Conservation (phyloP, 1,140 invertebrate species). For the Drosophila tani region DNA sequence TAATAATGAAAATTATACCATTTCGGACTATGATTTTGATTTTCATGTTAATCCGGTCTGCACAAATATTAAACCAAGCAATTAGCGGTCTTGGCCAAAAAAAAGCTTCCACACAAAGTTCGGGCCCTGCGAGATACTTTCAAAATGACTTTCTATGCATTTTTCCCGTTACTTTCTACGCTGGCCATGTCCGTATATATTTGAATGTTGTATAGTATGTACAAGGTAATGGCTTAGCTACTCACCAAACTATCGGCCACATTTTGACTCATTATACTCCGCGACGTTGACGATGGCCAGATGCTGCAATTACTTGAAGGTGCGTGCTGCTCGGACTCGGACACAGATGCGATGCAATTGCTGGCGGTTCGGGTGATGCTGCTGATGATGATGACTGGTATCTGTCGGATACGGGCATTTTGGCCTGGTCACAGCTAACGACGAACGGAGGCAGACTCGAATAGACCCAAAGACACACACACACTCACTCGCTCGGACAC, state of each 20-base stretch:
- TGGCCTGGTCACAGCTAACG: conserved; percentile 62
- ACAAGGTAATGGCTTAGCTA: conserved; percentile 46
- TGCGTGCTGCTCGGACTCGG: conserved; percentile 75
- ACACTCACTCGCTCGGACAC: conserved; percentile 20
- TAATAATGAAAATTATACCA: neutral
- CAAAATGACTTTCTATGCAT: conserved; percentile 63
- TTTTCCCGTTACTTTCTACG: conserved; percentile 61
- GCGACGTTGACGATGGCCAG: conserved; percentile 51
- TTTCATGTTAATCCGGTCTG: conserved; percentile 1
- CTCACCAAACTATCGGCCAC: conserved; percentile 84
- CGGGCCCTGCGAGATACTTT: conserved; percentile 41
- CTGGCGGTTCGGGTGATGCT: conserved; percentile 10
- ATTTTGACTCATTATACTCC: conserved; percentile 84
- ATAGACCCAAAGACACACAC: conserved; percentile 22
- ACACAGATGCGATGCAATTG: conserved; percentile 72
- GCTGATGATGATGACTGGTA: conserved; percentile 63
- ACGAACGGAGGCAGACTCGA: conserved; percentile 48
- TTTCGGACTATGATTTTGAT: conserved; percentile 10
- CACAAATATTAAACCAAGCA: conserved; percentile 56
- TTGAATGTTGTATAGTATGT: conserved; percentile 1
- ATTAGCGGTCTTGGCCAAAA: conserved; percentile 48
- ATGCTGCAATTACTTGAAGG: conserved; percentile 76
- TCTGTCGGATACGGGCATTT: conserved; percentile 75
- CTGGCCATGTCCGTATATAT: conserved; percentile 14
- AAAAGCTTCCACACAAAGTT: conserved; percentile 31